Percentiles rank a stretch among this genome's conserved stretches.
These are phyloP conservation scores for Trogon melanurus DNA, from an alignment of 2,113 vertebrate genomes.

Conservation along the genomic window DNA sequence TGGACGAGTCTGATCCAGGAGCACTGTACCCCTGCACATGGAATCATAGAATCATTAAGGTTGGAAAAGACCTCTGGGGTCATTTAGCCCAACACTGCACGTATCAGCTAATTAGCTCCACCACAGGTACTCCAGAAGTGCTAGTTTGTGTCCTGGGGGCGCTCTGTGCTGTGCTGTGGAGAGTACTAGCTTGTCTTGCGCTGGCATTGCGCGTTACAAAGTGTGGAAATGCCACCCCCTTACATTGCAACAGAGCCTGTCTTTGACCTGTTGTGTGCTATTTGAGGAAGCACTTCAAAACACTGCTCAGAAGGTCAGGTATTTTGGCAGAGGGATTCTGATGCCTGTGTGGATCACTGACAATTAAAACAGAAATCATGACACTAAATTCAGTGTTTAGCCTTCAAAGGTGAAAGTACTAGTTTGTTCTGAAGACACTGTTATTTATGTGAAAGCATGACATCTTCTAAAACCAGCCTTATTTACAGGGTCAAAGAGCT, in stretches of 20 bases:
- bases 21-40: neutral
- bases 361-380: neutral
- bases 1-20: neutral
- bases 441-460: neutral
- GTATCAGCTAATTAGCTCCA: neutral
- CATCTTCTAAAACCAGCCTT: slow-evolving; percentile 3
- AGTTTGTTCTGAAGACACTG: neutral
- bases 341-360: neutral
- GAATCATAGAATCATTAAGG: too few relatives aligned
- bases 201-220: neutral
- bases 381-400: neutral
- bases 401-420: neutral
- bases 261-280: neutral
- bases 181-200: neutral
- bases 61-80: too few relatives aligned
- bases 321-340: neutral
- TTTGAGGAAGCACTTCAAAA: neutral
- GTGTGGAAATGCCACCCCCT: neutral
- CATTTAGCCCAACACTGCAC: too few relatives aligned
- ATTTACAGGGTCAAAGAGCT: slow-evolving; percentile 89
- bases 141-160: neutral
- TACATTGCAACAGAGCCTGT: neutral
- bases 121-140: neutral
- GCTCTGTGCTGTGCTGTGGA: neutral
- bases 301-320: neutral